These are phyloP conservation scores for Otus sunia DNA, from an alignment of 2,113 vertebrate species.

Conservation along the genomic window DNA sequence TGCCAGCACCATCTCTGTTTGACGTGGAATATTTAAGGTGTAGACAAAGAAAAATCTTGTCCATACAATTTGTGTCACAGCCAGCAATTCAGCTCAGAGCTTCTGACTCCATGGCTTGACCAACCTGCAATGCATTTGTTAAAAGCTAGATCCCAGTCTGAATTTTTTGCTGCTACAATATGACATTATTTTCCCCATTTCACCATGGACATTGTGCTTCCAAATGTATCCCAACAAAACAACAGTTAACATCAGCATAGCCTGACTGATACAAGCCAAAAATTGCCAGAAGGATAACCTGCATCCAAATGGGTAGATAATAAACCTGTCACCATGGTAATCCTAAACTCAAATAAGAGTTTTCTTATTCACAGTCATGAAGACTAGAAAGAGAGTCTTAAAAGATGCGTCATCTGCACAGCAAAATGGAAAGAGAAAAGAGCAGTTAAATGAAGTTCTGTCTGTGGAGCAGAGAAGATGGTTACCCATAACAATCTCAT, in stretches of 20 bases:
- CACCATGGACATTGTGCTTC: neutral
- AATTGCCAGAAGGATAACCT: conserved; percentile 13
- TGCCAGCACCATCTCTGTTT: neutral
- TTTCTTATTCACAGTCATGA: conserved; percentile 21
- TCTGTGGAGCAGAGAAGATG: neutral
- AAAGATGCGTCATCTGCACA: neutral
- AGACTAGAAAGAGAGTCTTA: neutral
- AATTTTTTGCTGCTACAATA: neutral
- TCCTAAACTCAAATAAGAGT: conserved; percentile 11
- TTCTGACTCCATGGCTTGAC: neutral
- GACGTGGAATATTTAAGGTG: neutral
- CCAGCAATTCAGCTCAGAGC: neutral
- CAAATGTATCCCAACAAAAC: neutral
- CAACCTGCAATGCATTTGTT: neutral
- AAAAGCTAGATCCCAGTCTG: neutral
- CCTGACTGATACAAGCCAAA: neutral
- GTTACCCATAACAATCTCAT: conserved; percentile 14
- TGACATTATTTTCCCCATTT: neutral
- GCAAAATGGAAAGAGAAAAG: conserved; percentile 14
- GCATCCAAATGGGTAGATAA: conserved; percentile 22
- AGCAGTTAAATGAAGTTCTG: conserved; percentile 28
- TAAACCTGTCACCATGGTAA: neutral
- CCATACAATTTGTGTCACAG: neutral
- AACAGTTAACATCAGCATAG: neutral
- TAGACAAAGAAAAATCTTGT: neutral